Evolutionary conservation across 1,140 invertebrate genomes (phyloP), one percentile per base, ranked within the genome.

Genomic region (Idris sp.): DNA sequence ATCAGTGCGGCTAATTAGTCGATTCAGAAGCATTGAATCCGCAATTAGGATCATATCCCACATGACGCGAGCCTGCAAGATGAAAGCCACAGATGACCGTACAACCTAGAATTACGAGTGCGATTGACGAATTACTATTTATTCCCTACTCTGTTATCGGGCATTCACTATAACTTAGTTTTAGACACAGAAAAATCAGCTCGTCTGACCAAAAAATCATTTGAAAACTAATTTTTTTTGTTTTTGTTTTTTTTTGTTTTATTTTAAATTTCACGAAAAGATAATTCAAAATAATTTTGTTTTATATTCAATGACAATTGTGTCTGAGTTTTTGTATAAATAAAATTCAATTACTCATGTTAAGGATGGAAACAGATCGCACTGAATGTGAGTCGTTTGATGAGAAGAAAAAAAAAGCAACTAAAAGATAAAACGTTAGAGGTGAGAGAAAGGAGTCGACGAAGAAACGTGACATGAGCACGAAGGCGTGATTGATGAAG

Each of bases 401-500:
- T 38, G 14, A 64, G 48, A 26, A 48, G 49, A 64, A 72, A 56
- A 43, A 68, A 72, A 74, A 62, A 54, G 38, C 54, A 43, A 13
- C 44, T 41, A 10, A 10, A 53, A 75, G 65, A 73, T 35, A 56
- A 61, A 62, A 49, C 54, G 48, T 53, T 75, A 30, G 53, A 75
- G 65, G 64, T 61, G 65, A 77, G 58, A 69, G 67, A 58, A 71
- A 71, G 58, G 56, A 51, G 36, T 68, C 56, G 72, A 38, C 33
- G 71, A 64, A 67, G 54, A 67, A 62, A 71, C 62, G 79, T 76
- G 79, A 80, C 79, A 56, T 51, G 56, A 76, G 69, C 61, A 79
- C 76, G 78, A 80, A 79, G 79, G 78, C 72, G 85, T 87, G 86
- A 88, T 88, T 83, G 86, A 88, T 88, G 84, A 88, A 83, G 76